Base-by-base conservation (phyloP, 2,888 invertebrate genomes). In the Apamea anceps region DNA sequence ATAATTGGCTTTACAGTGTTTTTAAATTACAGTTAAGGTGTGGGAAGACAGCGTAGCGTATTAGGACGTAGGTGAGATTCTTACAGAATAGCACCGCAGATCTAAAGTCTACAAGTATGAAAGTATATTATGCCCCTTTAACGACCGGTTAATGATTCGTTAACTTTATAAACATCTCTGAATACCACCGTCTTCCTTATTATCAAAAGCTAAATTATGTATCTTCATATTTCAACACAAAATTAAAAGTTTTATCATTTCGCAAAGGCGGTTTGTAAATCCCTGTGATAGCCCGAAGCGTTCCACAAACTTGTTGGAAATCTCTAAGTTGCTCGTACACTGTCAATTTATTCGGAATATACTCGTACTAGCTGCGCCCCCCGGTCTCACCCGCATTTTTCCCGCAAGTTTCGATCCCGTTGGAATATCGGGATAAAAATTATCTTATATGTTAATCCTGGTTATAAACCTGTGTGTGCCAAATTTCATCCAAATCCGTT, bases 221-320 rank as follows among this genome's bases (percentile, higher is more conserved):
- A 80, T 68, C 48, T 80, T 68, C 48, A 63, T 76, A 87, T 74
- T 81, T 76, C 32, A 78, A 80, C 74, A 77, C 70, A 48, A 42
- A 85, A 80, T 85, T 85, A 81, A 77, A 85, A 85, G 85, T 85
- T 88, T 73, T 70, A 87, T 85, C 81, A 88, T 75, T 81, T 74
- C 54, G 60, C 37, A 62, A 72, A 48, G 70, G 73, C 81, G 32
- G 70, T 45, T 63, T 32, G 32, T 25, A 78, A 84, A 68, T 54
- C 67, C 6, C 66, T 28, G 73, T 32, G 15, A 66, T 78, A 72
- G 74, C 85, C 68, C 13, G 18, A 13, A 85, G 88, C 85, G 45
- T 12, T 57, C 21, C 13, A 25, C 10, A 12, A 85, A 81, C 63
- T 77, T 81, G 74, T 73, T 74, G n/a, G n/a, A 13, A 75, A 72